Base-by-base conservation (phyloP, 1,140 invertebrate species). In the Pollicipes pollicipes region DNA sequence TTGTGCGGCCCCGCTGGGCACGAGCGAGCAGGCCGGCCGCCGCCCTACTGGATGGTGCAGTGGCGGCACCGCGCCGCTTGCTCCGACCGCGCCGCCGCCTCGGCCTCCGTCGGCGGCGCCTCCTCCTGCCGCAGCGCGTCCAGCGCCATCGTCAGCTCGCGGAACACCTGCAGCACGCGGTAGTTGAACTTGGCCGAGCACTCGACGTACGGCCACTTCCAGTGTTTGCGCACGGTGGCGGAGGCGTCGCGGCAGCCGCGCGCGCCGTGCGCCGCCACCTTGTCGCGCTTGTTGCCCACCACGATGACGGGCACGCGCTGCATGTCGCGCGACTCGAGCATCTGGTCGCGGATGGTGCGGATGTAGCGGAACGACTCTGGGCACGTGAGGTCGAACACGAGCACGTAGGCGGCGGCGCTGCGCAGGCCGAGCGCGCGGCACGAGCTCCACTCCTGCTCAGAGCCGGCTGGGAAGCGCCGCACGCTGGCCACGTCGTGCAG, bases 111-210 rank as follows among this genome's bases (percentile, higher is more conserved):
- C 28, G 64, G 28, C 28, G 64, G 8, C 64, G 13, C 24, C 64
- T 66, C 28, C 27, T 28, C 64, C n/a, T 66, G 27, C 3, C 27
- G 64, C 10, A 66, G 2, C 28, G 64, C 64, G 27, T 87, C 85
- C 73, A 87, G 81, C 66, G 80, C 83, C 76, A 85, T 84, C 80
- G 86, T 83, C 45, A 87, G 77, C 78, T 88, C 86, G 68, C 85
- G 84, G 75, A 88, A 87, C 24, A 87, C 78, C 73, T 84, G 74
- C 45, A 81, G 78, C 27, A 89, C 82, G 73, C 86, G 83, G 82
- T 88, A 91, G 77, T 91, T 91, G 78, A 88, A 95, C 81, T 94
- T 93, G 35, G 93, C 93, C 68, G 92, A 95, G 78, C 93, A 96
- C 79, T 96, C 93, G 67, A 96, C 87, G 78, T 95, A 95, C 80